Evolutionary conservation across 2,113 vertebrate genomes (phyloP).

Genomic region (Saguinus imperator): DNA sequence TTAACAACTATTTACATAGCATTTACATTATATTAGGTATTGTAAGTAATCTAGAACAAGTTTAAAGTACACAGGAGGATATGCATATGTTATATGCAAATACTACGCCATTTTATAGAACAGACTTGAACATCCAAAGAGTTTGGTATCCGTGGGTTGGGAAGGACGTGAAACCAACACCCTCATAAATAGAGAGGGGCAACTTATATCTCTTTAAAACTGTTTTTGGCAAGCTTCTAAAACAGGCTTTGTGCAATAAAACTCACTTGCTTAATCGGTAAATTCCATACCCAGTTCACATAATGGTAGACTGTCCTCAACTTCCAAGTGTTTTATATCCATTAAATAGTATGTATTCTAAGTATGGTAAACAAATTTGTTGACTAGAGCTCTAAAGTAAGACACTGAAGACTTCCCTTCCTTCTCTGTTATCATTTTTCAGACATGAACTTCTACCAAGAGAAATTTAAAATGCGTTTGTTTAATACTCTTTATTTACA

Average conservation of each 20-base stretch:
- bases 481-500: background rate
- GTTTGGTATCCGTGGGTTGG: background rate
- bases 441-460: background rate
- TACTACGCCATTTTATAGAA: background rate
- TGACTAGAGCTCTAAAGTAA: background rate
- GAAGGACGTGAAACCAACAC: background rate
- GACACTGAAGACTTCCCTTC: background rate
- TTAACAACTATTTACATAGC: background rate
- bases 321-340: slow-evolving; percentile 52
- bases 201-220: slow-evolving; percentile 58
- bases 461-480: background rate
- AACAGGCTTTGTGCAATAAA: slow-evolving; percentile 44
- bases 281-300: slow-evolving; percentile 55
- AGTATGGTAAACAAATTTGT: slow-evolving; percentile 5
- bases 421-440: background rate
- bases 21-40: background rate
- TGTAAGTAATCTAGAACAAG: background rate
- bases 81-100: background rate
- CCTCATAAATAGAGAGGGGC: background rate
- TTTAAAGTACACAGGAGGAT: background rate
- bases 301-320: slow-evolving; percentile 70
- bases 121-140: background rate
- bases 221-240: slow-evolving; percentile 58
- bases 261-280: slow-evolving; percentile 74
- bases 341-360: slow-evolving; percentile 69